These are phyloP conservation scores for Axinella damicornis DNA, from an alignment of 37 sponge, comb jelly and placozoan genomes.

Conservation along the genomic window DNA sequence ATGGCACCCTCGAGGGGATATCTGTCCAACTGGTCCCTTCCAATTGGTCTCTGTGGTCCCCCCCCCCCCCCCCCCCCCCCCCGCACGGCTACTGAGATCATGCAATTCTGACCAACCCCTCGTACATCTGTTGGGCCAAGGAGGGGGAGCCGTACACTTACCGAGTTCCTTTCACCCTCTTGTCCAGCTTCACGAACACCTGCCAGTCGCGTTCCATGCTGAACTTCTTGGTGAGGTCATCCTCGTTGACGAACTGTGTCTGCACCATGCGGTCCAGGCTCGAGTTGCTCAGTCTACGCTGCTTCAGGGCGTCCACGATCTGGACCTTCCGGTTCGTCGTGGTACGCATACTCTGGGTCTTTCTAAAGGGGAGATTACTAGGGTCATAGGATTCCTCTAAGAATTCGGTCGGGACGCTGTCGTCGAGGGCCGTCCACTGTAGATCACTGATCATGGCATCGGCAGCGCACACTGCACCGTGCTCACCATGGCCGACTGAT, in stretches of 20 bases:
- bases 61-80: slow-evolving; percentile 10
- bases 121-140: background rate
- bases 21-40: too few species aligned
- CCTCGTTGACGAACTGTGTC: slow-evolving; percentile 42
- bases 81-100: too few species aligned
- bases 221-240: slow-evolving; percentile 52
- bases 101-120: background rate
- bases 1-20: too few species aligned
- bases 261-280: slow-evolving; percentile 45
- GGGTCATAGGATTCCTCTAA: background rate
- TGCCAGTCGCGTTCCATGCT: slow-evolving; percentile 66
- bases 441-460: slow-evolving; percentile 27
- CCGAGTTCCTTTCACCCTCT: slow-evolving; percentile 55
- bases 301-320: slow-evolving; percentile 63
- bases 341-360: slow-evolving; percentile 75
- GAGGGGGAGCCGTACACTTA: slow-evolving; percentile 18
- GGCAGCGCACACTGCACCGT: slow-evolving; percentile 32
- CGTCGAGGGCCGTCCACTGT: slow-evolving; percentile 66
- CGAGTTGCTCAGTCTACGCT: slow-evolving; percentile 67
- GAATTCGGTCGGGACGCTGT: background rate
- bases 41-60: too few species aligned
- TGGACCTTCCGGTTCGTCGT: slow-evolving; percentile 54
- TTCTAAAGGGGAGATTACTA: slow-evolving; percentile 67
- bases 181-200: slow-evolving; percentile 72
- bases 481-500: background rate